Evolutionary conservation across 2,797 vertebrate genomes (phyloP).

Genomic region (Cheirogaleus major): DNA sequence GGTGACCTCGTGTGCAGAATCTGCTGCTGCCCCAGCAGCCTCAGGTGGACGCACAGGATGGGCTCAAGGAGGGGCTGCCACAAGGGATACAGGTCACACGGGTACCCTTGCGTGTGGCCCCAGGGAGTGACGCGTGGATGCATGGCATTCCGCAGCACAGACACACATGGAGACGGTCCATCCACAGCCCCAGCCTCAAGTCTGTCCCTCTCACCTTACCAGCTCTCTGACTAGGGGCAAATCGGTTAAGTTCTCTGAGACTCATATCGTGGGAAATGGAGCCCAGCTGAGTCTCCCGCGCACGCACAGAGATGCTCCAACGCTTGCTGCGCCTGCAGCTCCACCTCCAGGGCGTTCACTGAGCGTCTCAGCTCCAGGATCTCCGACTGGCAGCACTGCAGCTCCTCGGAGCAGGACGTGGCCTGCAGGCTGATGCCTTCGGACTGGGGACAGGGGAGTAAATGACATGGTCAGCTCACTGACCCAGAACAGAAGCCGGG

Average conservation of each 20-base stretch:
- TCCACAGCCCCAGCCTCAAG: not conserved
- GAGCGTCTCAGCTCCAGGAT: slow-evolving; percentile 51
- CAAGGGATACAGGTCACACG: fast-evolving
- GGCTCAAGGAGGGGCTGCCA: not conserved
- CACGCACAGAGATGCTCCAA: not conserved
- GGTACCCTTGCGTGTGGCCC: not conserved
- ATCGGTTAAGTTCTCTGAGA: not conserved
- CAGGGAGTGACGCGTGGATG: not conserved
- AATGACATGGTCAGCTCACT: not conserved
- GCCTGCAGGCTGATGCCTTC: slow-evolving; percentile 38
- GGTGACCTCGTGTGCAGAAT: not conserved
- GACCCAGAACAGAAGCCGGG: not conserved
- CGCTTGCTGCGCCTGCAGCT: slow-evolving; percentile 56
- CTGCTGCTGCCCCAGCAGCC: not conserved
- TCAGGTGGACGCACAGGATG: not conserved
- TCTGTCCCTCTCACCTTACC: not conserved
- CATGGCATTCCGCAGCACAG: not conserved
- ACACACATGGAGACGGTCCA: fast-evolving
- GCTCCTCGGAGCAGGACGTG: slow-evolving; percentile 2
- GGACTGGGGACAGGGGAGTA: not conserved
- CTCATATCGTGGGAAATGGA: not conserved
- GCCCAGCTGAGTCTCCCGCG: not conserved
- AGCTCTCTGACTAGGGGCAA: not conserved
- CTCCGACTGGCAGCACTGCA: slow-evolving; percentile 61
- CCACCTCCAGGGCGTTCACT: slow-evolving; percentile 48